Evolutionary conservation across 53 echinoderm and acorn worm genomes (phyloP).

Genomic region (Zoroaster sp.): DNA sequence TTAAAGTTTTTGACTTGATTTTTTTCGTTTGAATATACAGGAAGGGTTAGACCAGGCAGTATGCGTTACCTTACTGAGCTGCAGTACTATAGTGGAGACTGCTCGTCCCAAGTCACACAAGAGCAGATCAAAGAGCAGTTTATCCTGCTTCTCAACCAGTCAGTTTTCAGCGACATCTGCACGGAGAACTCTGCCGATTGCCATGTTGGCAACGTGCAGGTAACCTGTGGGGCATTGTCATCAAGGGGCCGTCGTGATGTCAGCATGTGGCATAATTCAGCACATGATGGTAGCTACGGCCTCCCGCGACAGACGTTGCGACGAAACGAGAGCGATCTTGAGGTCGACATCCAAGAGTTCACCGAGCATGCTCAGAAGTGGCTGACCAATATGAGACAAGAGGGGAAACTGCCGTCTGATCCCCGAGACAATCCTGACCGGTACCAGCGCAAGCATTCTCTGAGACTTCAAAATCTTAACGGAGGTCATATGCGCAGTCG

Average conservation of each 20-base stretch:
- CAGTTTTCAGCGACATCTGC: constrained; percentile 52
- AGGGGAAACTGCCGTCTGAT: constrained; percentile 14
- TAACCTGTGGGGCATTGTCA: constrained; percentile 64
- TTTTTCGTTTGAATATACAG: background rate
- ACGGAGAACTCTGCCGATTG: constrained; percentile 42
- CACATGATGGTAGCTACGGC: background rate
- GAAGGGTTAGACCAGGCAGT: background rate
- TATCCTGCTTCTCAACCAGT: constrained; percentile 9
- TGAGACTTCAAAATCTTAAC: background rate
- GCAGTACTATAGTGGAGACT: constrained; percentile 76
- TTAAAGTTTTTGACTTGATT: background rate
- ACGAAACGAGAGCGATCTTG: background rate
- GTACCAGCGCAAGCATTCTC: background rate
- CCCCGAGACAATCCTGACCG: background rate
- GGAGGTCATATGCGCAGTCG: background rate
- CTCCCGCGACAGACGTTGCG: background rate
- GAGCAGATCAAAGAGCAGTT: constrained; percentile 60
- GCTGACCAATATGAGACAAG: constrained; percentile 1
- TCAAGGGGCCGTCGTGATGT: background rate
- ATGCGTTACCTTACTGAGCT: constrained; percentile 35
- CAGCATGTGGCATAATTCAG: background rate
- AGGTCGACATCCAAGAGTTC: background rate
- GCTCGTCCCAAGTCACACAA: constrained; percentile 45
- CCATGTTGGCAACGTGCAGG: constrained; percentile 63
- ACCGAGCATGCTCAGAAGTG: constrained; percentile 16